Conservation (phyloP, 2,113 vertebrate species). For the Cryptotis parvus region DNA sequence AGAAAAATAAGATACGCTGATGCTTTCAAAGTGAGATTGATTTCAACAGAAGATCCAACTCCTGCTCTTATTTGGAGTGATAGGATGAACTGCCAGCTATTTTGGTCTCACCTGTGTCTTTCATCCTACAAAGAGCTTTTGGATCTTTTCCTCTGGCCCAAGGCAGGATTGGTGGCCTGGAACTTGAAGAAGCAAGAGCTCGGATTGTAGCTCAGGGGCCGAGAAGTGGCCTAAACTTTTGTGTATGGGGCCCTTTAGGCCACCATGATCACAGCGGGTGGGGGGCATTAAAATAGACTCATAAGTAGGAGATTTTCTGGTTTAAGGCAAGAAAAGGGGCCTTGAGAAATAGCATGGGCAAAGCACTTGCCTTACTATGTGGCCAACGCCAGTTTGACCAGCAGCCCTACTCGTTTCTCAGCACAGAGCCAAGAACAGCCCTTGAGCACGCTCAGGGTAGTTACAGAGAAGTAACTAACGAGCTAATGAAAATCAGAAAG, state of each 20-base stretch:
- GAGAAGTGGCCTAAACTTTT: background rate
- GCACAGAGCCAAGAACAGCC: no score
- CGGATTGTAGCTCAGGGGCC: background rate
- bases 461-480: no score
- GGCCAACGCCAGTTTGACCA: no score
- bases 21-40: background rate
- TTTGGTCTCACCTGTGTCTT: slow-evolving; percentile 36
- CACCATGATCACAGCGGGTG: no score
- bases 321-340: background rate
- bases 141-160: slow-evolving; percentile 39
- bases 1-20: background rate
- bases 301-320: background rate
- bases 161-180: background rate
- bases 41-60: background rate
- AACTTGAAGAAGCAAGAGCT: background rate
- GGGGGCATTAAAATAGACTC: background rate
- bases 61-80: slow-evolving; percentile 33
- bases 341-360: no score
- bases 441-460: no score
- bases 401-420: no score
- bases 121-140: slow-evolving; percentile 40
- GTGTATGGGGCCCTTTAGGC: no score
- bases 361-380: no score
- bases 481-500: no score
- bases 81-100: slow-evolving; percentile 6